Percentiles rank a stretch among this genome's conserved stretches.
These are phyloP conservation scores for Heliconius himera DNA, from an alignment of 1,140 invertebrate species.

Conservation along the genomic window DNA sequence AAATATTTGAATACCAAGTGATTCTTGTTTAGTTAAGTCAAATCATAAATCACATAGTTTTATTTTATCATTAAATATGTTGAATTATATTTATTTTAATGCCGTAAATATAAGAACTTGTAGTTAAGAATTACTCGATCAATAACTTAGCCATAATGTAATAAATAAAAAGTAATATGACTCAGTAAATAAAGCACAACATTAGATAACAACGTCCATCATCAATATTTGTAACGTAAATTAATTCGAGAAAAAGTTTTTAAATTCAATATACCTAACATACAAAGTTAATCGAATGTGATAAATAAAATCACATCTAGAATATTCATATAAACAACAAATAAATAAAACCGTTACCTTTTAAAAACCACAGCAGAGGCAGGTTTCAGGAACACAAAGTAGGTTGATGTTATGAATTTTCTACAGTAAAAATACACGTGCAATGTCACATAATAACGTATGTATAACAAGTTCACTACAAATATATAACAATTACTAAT, in stretches of 20 bases:
- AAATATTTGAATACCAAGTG: background rate
- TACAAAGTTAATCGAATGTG: background rate
- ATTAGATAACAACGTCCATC: conserved; percentile 35
- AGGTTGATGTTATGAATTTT: conserved; percentile 58
- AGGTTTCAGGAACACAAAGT: conserved; percentile 76
- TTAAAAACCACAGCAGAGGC: conserved; percentile 69
- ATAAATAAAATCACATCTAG: conserved; percentile 6
- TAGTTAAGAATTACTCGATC: background rate
- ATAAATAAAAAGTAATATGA: conserved; percentile 28
- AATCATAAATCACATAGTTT: background rate
- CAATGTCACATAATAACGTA: conserved; percentile 53
- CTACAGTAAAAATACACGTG: conserved; percentile 58
- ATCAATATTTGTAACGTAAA: conserved; percentile 13
- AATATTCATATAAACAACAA: conserved; percentile 18
- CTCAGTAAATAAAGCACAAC: conserved; percentile 27
- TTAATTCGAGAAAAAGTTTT: background rate
- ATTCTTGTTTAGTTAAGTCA: background rate
- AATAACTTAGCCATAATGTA: background rate
- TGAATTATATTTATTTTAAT: background rate
- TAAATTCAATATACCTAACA: background rate
- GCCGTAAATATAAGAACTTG: background rate
- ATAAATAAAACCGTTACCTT: conserved; percentile 73
- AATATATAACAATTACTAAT: conserved; percentile 52
- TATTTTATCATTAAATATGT: background rate
- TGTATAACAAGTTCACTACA: conserved; percentile 62